Conservation (phyloP, 2,797 vertebrate species). For the Microctenopoma steveboyesi region DNA sequence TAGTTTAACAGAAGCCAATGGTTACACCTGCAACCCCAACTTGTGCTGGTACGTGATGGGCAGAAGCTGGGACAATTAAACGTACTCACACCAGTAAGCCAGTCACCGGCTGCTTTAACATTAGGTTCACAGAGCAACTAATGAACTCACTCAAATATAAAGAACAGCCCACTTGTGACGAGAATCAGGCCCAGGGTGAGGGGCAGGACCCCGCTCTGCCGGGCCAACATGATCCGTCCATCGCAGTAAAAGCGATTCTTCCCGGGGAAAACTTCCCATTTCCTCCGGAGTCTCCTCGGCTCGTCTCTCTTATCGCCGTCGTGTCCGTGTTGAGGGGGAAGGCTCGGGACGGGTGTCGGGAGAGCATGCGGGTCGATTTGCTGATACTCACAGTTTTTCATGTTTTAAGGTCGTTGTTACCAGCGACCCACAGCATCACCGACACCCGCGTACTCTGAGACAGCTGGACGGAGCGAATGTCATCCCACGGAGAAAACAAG, state of each 20-base stretch:
- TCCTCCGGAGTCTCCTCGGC: constrained; percentile 74
- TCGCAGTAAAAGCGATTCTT: constrained; percentile 94
- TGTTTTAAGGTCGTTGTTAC: constrained; percentile 62
- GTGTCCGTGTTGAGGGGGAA: constrained; percentile 45
- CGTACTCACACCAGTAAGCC: too few relatives aligned
- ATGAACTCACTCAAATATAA: constrained; percentile 92
- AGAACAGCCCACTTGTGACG: constrained; percentile 90
- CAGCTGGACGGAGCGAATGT: constrained; percentile 20
- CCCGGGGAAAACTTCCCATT: constrained; percentile 94
- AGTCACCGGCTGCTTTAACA: too few relatives aligned
- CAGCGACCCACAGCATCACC: constrained; percentile 54
- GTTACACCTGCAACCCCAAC: too few relatives aligned
- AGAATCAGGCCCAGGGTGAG: constrained; percentile 93
- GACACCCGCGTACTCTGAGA: background rate
- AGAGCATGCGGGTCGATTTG: constrained; percentile 88
- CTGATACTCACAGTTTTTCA: constrained; percentile 92
- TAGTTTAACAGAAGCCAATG: too few relatives aligned
- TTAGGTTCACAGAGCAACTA: too few relatives aligned
- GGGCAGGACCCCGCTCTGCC: constrained; percentile 90
- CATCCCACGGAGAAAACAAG: constrained; percentile 39
- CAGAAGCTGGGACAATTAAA: background rate
- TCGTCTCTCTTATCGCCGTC: constrained; percentile 41
- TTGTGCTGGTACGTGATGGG: background rate
- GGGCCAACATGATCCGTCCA: constrained; percentile 89
- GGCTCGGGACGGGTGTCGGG: constrained; percentile 55